Percentiles rank a stretch among this genome's conserved stretches.
Conservation (phyloP, 2,888 invertebrate species). For the Hirtodrosophila confusa region DNA sequence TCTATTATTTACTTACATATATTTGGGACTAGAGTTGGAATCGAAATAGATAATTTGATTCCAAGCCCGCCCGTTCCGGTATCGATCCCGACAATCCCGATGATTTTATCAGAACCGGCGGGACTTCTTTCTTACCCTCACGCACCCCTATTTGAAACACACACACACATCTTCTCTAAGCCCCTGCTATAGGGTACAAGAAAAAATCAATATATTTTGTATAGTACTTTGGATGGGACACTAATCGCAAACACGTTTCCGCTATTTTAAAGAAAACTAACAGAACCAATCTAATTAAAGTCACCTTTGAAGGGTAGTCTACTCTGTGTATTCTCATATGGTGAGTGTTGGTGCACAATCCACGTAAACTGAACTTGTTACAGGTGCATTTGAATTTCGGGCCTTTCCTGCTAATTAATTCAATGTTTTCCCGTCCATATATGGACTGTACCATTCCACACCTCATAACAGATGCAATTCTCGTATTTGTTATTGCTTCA, state of each 20-base stretch:
- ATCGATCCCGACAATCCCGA: too few relatives aligned
- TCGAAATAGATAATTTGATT: too few relatives aligned
- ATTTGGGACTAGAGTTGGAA: too few relatives aligned
- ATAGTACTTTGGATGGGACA: slow-evolving; percentile 29
- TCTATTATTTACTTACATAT: too few relatives aligned
- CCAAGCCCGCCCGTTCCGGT: too few relatives aligned
- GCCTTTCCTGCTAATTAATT: slow-evolving; percentile 34
- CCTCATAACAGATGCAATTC: slow-evolving; percentile 11
- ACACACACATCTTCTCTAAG: too few relatives aligned
- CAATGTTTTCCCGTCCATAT: neutral
- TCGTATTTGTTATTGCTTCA: slow-evolving; percentile 19
- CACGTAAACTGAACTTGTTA: slow-evolving; percentile 3
- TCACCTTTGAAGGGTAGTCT: slow-evolving; percentile 63
- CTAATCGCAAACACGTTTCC: slow-evolving; percentile 37
- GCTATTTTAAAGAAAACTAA: slow-evolving; percentile 17
- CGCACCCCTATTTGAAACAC: too few relatives aligned
- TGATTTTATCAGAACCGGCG: too few relatives aligned
- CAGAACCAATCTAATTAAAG: slow-evolving; percentile 70
- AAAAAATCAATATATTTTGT: neutral
- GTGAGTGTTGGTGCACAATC: slow-evolving; percentile 6
- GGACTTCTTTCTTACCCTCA: too few relatives aligned
- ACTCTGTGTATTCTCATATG: neutral
- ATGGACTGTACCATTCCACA: neutral
- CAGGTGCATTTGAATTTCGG: slow-evolving; percentile 10
- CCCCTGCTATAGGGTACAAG: too few relatives aligned